Percentiles rank a stretch among this genome's conserved stretches.
phyloP scores from a whole-genome alignment of 2,113 vertebrate species.

The Nyctibius bracteatus region DNA sequence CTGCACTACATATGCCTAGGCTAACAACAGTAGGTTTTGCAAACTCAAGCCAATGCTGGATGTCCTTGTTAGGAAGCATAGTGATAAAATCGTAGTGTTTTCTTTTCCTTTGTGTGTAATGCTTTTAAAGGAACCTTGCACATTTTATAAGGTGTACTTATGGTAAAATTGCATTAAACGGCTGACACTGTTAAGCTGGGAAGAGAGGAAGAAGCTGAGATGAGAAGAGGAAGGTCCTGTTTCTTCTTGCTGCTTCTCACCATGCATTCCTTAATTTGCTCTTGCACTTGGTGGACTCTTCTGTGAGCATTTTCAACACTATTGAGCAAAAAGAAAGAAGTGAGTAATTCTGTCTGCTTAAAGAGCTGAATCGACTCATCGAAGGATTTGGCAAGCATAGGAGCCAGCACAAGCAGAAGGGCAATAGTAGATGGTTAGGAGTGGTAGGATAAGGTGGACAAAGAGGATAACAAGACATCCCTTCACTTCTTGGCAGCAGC shows the following conservation, averaged over 20 bases:
- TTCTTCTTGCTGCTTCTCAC: background rate
- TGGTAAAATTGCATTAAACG: background rate
- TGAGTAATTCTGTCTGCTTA: background rate
- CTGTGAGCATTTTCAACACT: background rate
- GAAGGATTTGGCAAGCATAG: background rate
- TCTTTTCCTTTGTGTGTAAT: background rate
- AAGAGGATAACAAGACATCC: background rate
- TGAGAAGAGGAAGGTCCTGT: background rate
- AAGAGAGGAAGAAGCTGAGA: background rate
- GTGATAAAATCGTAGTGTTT: background rate
- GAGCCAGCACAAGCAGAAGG: background rate
- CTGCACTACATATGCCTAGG: accelerated
- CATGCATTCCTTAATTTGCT: background rate
- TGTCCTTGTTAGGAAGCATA: background rate
- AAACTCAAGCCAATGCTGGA: background rate
- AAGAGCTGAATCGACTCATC: background rate
- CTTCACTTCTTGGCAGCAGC: background rate
- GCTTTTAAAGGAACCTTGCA: background rate
- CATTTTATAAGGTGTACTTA: background rate
- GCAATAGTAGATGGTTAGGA: background rate
- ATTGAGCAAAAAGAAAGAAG: background rate
- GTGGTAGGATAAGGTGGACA: background rate
- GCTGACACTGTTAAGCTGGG: background rate
- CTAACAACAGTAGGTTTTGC: background rate
- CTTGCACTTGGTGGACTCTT: background rate